Evolutionary conservation across 2,797 vertebrate genomes (phyloP).

Genomic region (Rhinophrynus dorsalis): DNA sequence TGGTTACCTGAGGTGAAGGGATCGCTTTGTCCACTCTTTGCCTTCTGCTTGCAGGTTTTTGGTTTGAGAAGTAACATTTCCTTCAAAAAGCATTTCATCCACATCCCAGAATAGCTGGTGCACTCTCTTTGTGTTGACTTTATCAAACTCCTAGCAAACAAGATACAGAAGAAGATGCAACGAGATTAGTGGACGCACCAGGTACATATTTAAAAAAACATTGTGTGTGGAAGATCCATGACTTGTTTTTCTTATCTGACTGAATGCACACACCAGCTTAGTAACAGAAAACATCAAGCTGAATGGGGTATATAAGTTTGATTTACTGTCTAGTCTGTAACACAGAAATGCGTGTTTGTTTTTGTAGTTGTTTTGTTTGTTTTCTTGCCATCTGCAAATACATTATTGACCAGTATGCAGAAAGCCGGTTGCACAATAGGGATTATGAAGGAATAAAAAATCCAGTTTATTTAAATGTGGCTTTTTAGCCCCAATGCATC

Average conservation of each 20-base stretch:
- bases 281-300: neutral
- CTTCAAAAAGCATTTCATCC: slow-evolving; percentile 83
- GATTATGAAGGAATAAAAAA: no score
- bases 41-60: slow-evolving; percentile 73
- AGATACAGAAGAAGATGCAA: neutral
- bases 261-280: neutral
- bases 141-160: slow-evolving; percentile 76
- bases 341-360: neutral
- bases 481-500: no score
- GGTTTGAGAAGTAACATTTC: slow-evolving; percentile 67
- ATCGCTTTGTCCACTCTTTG: slow-evolving; percentile 72
- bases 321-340: neutral
- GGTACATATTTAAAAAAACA: neutral
- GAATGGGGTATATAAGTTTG: neutral
- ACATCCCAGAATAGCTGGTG: slow-evolving; percentile 76
- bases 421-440: no score
- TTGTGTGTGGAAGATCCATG: slow-evolving; percentile 4
- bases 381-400: neutral
- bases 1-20: slow-evolving; percentile 82
- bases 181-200: fast-evolving
- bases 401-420: no score
- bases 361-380: no score
- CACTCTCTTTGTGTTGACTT: slow-evolving; percentile 71
- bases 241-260: neutral
- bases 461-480: no score